A percentile compares a stretch with the other conserved stretches of the same genome.
phyloP scores from a whole-genome alignment of 2,113 vertebrate genomes.

The Periophthalmus modestus region DNA sequence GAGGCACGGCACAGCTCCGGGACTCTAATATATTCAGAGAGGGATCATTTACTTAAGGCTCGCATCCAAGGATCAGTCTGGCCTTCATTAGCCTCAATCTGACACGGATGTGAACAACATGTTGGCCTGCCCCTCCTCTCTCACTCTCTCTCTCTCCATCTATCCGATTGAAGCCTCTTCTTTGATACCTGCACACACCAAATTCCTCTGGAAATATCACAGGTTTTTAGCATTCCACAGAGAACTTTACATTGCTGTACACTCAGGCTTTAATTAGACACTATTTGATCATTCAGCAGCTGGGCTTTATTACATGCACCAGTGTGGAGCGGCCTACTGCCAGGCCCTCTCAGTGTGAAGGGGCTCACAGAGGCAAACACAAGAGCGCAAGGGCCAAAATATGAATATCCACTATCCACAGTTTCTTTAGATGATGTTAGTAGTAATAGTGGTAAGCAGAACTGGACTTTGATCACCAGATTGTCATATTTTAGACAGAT shows the following conservation, averaged over 20 bases:
- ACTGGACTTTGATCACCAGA: neutral
- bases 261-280: constrained; percentile 69
- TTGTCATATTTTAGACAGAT: no score
- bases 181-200: constrained; percentile 51
- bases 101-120: constrained; percentile 74
- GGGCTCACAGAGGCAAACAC: constrained; percentile 39
- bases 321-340: constrained; percentile 43
- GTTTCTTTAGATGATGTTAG: neutral
- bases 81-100: constrained; percentile 74
- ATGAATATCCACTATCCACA: constrained; percentile 39
- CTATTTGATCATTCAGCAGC: constrained; percentile 73
- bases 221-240: constrained; percentile 73
- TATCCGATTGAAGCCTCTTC: constrained; percentile 19
- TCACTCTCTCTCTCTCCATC: neutral
- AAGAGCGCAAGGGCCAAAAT: constrained; percentile 21
- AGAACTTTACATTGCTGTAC: constrained; percentile 64
- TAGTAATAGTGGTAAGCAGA: neutral
- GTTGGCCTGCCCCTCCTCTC: constrained; percentile 65
- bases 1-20: constrained; percentile 22
- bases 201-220: constrained; percentile 72
- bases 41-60: constrained; percentile 70
- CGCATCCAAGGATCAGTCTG: constrained; percentile 66
- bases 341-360: constrained; percentile 45
- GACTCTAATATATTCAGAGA: constrained; percentile 65
- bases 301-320: constrained; percentile 66